Evolutionary conservation across 2,888 invertebrate species (phyloP).

Genomic region (Pseudococcus jackbeardsleyi): DNA sequence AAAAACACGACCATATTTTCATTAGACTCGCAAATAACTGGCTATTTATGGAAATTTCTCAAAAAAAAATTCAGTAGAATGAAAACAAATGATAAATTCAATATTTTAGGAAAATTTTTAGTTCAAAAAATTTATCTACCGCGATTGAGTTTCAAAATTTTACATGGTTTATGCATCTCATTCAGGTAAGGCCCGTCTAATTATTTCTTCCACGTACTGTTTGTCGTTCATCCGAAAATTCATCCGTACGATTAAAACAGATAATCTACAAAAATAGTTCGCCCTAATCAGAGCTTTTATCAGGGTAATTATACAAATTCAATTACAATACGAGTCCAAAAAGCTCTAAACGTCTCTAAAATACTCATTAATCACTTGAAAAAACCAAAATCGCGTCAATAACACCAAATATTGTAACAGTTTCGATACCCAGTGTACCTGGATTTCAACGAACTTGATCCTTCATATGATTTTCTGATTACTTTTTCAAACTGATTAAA

Average conservation of each 20-base stretch:
- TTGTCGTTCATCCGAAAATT: neutral
- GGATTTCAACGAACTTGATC: neutral
- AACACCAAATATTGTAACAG: constrained; percentile 2
- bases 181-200: constrained; percentile 7
- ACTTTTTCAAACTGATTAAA: constrained; percentile 31
- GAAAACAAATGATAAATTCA: constrained; percentile 30
- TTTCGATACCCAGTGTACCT: neutral
- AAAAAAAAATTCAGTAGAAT: constrained; percentile 11
- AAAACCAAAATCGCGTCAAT: neutral
- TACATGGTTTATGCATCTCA: constrained; percentile 27
- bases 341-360: neutral
- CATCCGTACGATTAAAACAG: neutral
- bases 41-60: neutral
- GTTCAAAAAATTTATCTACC: constrained; percentile 11
- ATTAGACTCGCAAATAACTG: neutral
- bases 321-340: neutral
- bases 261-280: neutral
- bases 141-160: constrained; percentile 29
- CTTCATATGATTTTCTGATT: constrained; percentile 11
- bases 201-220: neutral
- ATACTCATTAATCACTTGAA: neutral
- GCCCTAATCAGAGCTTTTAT: neutral
- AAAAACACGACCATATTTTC: no score
- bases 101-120: neutral
- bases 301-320: neutral